A percentile compares a stretch with the other conserved stretches of the same genome.
These are phyloP conservation scores for Microplitis manilae DNA, from an alignment of 2,888 invertebrate species.

Conservation along the genomic window DNA sequence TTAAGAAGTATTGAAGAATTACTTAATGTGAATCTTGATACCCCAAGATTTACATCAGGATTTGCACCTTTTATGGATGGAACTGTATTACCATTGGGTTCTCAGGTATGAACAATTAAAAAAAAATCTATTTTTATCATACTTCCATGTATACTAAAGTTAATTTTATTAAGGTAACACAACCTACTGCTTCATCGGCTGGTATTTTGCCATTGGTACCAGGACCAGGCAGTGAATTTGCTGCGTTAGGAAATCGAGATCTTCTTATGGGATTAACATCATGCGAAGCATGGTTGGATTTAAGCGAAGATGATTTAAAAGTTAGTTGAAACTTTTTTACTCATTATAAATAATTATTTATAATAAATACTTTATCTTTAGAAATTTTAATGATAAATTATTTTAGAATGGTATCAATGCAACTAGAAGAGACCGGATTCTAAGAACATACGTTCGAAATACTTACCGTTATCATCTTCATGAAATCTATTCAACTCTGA, in stretches of 20 bases:
- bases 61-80: conserved; percentile 97
- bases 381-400: neutral
- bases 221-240: conserved; percentile 85
- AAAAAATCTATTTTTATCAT: conserved; percentile 17
- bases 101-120: conserved; percentile 56
- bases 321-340: conserved; percentile 51
- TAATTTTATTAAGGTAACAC: conserved; percentile 71
- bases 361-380: neutral
- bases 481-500: conserved; percentile 93
- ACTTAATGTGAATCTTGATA: conserved; percentile 82
- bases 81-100: conserved; percentile 78
- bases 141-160: conserved; percentile 16
- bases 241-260: conserved; percentile 87
- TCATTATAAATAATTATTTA: neutral
- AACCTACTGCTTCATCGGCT: conserved; percentile 74
- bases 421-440: conserved; percentile 86
- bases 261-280: conserved; percentile 89
- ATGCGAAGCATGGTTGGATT: conserved; percentile 74
- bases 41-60: conserved; percentile 87
- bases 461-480: conserved; percentile 95
- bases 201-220: conserved; percentile 78
- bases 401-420: conserved; percentile 94
- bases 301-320: conserved; percentile 70
- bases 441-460: conserved; percentile 94
- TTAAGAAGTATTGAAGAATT: conserved; percentile 84